Evolutionary conservation across 2,888 invertebrate species (phyloP).

Genomic region (Strigamia maritima): DNA sequence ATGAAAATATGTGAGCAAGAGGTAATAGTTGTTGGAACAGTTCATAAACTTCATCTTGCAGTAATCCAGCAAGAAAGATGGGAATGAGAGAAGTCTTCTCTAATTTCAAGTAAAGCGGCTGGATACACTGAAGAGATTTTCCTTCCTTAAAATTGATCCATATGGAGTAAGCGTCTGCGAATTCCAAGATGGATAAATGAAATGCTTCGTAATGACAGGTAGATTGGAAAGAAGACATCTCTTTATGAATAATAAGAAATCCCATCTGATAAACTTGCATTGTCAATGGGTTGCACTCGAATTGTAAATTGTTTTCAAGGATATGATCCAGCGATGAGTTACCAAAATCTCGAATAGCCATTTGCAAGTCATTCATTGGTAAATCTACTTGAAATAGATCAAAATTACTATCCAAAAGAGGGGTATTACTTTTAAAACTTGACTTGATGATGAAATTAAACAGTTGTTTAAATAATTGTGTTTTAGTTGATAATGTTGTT

Average conservation of each 20-base stretch:
- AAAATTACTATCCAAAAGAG: background rate
- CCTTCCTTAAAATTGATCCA: background rate
- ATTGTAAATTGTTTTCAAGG: background rate
- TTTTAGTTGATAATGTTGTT: background rate
- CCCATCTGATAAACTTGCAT: background rate
- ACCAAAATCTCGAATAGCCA: background rate
- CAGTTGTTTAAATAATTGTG: background rate
- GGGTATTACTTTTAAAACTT: background rate
- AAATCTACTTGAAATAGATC: background rate
- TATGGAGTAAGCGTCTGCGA: background rate
- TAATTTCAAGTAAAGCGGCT: background rate
- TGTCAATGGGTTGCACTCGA: background rate
- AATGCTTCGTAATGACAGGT: background rate
- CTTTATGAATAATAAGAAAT: conserved; percentile 3
- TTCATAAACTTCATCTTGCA: background rate
- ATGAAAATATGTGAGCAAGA: background rate
- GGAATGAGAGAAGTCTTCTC: background rate
- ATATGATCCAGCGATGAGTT: background rate
- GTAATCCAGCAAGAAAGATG: background rate
- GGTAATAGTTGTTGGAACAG: background rate
- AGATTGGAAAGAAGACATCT: background rate
- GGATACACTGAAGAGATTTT: background rate
- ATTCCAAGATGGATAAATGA: background rate
- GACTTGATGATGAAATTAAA: background rate
- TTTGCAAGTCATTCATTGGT: background rate